phyloP scores from a whole-genome alignment of 2,888 invertebrate genomes.

The Bugulina stolonifera region DNA sequence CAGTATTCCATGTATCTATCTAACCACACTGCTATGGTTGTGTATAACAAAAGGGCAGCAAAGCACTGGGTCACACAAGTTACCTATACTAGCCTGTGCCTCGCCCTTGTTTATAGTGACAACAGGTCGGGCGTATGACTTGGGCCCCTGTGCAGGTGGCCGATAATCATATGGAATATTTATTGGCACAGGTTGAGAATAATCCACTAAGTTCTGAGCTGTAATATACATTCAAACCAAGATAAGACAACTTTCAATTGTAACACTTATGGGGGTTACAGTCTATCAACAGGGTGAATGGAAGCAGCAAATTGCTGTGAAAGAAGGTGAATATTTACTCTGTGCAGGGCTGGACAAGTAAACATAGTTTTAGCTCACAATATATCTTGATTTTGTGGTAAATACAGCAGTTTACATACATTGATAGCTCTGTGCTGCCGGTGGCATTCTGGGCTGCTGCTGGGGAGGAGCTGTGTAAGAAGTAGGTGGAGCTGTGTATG shows the following conservation, averaged over 20 bases:
- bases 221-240: neutral
- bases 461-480: neutral
- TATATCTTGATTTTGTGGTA: too few relatives aligned
- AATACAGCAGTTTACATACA: too few relatives aligned
- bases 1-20: too few relatives aligned
- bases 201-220: neutral
- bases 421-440: neutral
- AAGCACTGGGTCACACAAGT: constrained; percentile 4
- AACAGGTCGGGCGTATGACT: constrained; percentile 22
- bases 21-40: too few relatives aligned
- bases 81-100: constrained; percentile 25
- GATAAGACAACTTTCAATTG: too few relatives aligned
- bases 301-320: too few relatives aligned
- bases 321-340: too few relatives aligned
- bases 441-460: neutral
- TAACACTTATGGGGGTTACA: too few relatives aligned
- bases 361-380: too few relatives aligned
- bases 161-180: constrained; percentile 21
- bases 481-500: constrained; percentile 21
- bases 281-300: too few relatives aligned
- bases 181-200: neutral
- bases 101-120: constrained; percentile 14
- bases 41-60: too few relatives aligned
- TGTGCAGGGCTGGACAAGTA: too few relatives aligned
- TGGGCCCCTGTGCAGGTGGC: constrained; percentile 22